Conservation (phyloP, 2,113 vertebrate genomes). For the Pipa parva region DNA sequence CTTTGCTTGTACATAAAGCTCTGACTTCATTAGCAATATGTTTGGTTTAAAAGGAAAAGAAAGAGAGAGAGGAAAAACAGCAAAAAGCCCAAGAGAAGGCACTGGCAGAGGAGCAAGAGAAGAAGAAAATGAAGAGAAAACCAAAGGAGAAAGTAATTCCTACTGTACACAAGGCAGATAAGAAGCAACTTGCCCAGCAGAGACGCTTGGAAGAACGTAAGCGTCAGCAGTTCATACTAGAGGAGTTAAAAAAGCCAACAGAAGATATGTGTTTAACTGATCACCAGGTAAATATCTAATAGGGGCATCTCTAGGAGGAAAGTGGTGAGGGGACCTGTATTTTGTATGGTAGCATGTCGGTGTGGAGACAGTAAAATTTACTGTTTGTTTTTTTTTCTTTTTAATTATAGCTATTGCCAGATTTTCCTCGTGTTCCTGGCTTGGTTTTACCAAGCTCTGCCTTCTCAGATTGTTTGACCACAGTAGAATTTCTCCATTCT, state of each 20-base stretch:
- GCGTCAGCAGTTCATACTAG: constrained; percentile 83
- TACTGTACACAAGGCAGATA: constrained; percentile 61
- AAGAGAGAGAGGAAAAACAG: neutral
- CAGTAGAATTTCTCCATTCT: constrained; percentile 87
- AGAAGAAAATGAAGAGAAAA: constrained; percentile 74
- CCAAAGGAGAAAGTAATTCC: constrained; percentile 50
- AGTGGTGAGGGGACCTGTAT: neutral
- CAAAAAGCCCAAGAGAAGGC: fast-evolving
- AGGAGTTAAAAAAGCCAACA: constrained; percentile 91
- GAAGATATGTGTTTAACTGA: constrained; percentile 95
- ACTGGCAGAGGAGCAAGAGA: constrained; percentile 40
- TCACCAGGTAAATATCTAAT: constrained; percentile 70
- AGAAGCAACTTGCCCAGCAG: constrained; percentile 69
- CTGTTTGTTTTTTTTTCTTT: too few species aligned
- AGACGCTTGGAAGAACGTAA: constrained; percentile 81
- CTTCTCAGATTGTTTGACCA: constrained; percentile 82
- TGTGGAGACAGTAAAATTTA: too few species aligned
- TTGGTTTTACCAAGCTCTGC: constrained; percentile 76
- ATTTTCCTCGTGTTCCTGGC: constrained; percentile 80
- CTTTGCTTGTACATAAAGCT: too few species aligned
- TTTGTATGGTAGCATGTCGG: too few species aligned
- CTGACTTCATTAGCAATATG: neutral
- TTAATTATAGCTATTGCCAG: constrained; percentile 71
- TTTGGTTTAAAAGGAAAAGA: neutral
- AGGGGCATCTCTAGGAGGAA: neutral